A percentile compares a stretch with the other conserved stretches of the same genome.
Evolutionary conservation across 2,113 vertebrate genomes (phyloP).

Genomic region (Prochilodus magdalenae): DNA sequence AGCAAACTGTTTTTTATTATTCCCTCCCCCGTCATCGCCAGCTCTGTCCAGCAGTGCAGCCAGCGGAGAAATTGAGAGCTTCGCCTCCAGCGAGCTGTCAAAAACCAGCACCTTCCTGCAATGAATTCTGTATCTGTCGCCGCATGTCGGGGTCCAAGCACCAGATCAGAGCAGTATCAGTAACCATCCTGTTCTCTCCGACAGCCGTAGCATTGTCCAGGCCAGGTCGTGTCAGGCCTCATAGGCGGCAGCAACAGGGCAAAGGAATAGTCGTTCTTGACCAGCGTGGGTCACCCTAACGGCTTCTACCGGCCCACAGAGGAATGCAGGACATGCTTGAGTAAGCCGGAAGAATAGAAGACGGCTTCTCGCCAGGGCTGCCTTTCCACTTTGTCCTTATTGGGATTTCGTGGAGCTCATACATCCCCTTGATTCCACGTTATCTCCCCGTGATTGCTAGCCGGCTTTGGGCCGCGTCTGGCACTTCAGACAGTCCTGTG

Average conservation of each 20-base stretch:
- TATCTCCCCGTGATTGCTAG: conserved; percentile 24
- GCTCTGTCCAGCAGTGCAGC: conserved; percentile 18
- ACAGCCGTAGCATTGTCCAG: neutral
- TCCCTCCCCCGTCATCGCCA: conserved; percentile 38
- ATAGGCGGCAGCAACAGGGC: neutral
- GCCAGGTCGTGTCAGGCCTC: neutral
- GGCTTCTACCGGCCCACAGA: conserved; percentile 1
- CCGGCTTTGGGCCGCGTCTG: neutral
- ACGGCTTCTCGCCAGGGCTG: neutral
- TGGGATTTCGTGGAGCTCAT: conserved; percentile 22
- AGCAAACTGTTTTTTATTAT: conserved; percentile 53
- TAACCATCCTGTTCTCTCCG: neutral
- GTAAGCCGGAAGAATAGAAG: neutral
- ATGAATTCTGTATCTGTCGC: neutral
- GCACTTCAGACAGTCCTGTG: neutral
- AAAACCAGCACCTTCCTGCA: neutral
- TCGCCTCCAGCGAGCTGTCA: conserved; percentile 33
- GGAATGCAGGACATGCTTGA: conserved; percentile 26
- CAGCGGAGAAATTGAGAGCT: neutral
- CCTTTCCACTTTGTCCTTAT: conserved; percentile 32
- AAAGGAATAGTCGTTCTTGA: conserved; percentile 26
- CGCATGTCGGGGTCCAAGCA: neutral
- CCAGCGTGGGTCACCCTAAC: neutral
- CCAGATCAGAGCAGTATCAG: neutral
- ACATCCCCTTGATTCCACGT: conserved; percentile 1